Percentiles rank a stretch among this genome's conserved stretches.
Evolutionary conservation across 2,113 vertebrate species (phyloP).

Genomic region (Sclerurus mexicanus): DNA sequence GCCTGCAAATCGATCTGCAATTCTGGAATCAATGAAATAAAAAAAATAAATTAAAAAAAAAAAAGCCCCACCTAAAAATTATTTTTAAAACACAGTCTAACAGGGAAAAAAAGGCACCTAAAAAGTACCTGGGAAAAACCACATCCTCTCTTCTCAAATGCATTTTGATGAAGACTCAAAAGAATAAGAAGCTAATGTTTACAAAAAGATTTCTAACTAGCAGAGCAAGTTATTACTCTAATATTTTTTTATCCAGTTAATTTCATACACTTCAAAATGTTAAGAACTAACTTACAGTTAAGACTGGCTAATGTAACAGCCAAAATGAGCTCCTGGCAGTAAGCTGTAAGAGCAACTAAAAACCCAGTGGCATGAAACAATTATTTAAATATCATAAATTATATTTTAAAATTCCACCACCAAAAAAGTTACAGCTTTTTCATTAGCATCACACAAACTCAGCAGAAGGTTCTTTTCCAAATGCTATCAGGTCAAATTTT

Average conservation of each 20-base stretch:
- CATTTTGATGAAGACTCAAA: neutral
- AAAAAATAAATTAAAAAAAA: neutral
- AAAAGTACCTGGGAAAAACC: neutral
- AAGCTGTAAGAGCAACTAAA: neutral
- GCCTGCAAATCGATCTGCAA: neutral
- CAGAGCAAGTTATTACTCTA: neutral
- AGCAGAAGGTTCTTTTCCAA: neutral
- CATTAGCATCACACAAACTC: neutral
- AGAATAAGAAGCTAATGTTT: neutral
- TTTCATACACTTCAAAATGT: neutral
- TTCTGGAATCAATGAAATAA: neutral
- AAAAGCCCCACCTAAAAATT: no score
- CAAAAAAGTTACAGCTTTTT: neutral
- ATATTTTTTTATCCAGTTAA: neutral
- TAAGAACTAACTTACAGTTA: neutral
- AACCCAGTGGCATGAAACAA: neutral
- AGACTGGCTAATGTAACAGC: neutral
- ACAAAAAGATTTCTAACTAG: neutral
- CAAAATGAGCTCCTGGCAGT: neutral
- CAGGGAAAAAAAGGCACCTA: fast-evolving
- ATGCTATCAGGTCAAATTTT: neutral
- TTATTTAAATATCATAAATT: neutral
- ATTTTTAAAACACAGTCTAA: neutral
- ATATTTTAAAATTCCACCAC: neutral
- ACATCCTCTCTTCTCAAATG: neutral